Conservation (phyloP, 2,888 invertebrate species). For the Phortica magna region DNA sequence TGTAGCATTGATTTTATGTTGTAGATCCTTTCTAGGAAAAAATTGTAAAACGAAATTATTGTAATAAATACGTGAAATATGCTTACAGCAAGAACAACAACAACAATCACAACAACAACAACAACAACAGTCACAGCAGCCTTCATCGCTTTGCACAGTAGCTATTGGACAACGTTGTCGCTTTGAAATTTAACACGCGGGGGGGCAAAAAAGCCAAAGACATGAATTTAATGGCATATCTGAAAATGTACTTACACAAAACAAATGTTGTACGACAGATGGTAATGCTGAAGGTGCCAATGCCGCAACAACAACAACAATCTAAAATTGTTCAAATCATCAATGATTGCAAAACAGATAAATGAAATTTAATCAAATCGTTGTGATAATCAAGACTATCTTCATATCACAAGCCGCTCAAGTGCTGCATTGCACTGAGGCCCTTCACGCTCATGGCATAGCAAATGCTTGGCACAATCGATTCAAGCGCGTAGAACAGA, state of each 20-base stretch:
- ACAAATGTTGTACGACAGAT: too few relatives aligned
- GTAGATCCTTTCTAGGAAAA: constrained; percentile 65
- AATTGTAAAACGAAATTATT: constrained; percentile 70
- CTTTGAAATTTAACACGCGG: background rate
- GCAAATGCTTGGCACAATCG: constrained; percentile 60
- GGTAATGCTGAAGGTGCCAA: too few relatives aligned
- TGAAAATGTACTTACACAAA: too few relatives aligned
- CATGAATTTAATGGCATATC: too few relatives aligned
- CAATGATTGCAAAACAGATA: too few relatives aligned
- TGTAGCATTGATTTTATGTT: constrained; percentile 28
- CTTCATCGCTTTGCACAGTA: constrained; percentile 3
- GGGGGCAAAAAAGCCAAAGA: background rate
- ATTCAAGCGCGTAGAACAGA: constrained; percentile 20
- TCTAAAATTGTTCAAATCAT: too few relatives aligned
- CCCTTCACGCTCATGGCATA: too few relatives aligned
- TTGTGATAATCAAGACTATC: too few relatives aligned
- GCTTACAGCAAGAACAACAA: constrained; percentile 12
- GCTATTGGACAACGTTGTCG: constrained; percentile 5
- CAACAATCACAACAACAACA: background rate
- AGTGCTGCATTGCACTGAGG: too few relatives aligned
- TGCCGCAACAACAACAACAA: too few relatives aligned
- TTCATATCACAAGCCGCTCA: too few relatives aligned
- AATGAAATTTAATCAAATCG: too few relatives aligned
- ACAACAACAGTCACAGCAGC: background rate
- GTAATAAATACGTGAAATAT: constrained; percentile 63